Conservation (phyloP, 2,113 vertebrate genomes). For the Chaenocephalus aceratus region DNA sequence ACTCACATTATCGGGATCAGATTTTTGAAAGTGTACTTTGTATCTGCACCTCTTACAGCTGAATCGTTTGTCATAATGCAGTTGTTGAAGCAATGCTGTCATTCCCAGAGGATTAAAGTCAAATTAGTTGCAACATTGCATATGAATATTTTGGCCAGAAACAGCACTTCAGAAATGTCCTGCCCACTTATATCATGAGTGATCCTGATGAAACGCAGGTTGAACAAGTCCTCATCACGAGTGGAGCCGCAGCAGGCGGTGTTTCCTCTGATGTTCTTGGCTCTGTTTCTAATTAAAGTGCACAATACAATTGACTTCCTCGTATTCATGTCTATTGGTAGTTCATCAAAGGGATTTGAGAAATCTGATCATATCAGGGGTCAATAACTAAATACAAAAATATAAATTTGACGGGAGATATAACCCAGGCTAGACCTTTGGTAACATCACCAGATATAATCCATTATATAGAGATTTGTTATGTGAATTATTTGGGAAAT, state of each 20-base stretch:
- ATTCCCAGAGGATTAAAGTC: slow-evolving; percentile 31
- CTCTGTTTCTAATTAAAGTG: slow-evolving; percentile 13
- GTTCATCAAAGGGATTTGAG: slow-evolving; percentile 28
- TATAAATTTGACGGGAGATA: slow-evolving; percentile 1
- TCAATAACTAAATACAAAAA: slow-evolving; percentile 22
- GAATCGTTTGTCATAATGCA: slow-evolving; percentile 38
- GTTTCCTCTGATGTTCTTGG: slow-evolving; percentile 41
- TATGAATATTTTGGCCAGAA: slow-evolving; percentile 45
- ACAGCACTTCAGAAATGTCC: slow-evolving; percentile 13
- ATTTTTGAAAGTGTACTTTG: slow-evolving; percentile 26
- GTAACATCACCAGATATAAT: slow-evolving; percentile 9
- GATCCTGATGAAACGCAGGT: slow-evolving; percentile 56
- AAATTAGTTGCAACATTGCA: slow-evolving; percentile 41
- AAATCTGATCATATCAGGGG: background rate
- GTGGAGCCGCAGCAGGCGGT: slow-evolving; percentile 1
- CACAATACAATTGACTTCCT: slow-evolving; percentile 31
- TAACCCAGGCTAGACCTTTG: background rate
- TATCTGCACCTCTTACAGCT: slow-evolving; percentile 15
- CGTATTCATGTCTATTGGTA: slow-evolving; percentile 5
- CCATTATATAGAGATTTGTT: slow-evolving; percentile 5
- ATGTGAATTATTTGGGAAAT: background rate
- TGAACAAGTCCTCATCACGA: slow-evolving; percentile 20
- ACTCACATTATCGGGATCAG: slow-evolving; percentile 8
- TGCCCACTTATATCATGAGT: slow-evolving; percentile 39
- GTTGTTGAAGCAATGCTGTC: slow-evolving; percentile 23